Evolutionary conservation across 2,888 invertebrate species (phyloP).

Genomic region (Philonicus albiceps): DNA sequence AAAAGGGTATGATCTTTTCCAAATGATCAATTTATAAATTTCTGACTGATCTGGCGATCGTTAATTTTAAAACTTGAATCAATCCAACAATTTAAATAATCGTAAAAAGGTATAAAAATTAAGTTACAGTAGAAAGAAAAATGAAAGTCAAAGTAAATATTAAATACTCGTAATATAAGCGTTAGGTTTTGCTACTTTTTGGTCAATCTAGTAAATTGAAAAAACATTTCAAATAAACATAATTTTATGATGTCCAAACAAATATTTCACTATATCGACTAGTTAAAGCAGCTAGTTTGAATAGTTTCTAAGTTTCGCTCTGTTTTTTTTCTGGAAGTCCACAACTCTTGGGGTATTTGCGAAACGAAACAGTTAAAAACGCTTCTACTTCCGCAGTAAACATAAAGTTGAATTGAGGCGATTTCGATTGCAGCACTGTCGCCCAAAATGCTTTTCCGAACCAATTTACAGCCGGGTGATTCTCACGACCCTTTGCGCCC

Average conservation of each 20-base stretch:
- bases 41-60: too few species aligned
- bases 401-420: neutral
- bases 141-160: too few species aligned
- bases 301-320: neutral
- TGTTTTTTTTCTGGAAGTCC: neutral
- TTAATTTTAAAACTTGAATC: too few species aligned
- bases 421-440: neutral
- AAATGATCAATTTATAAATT: too few species aligned
- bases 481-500: neutral
- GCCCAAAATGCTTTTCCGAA: neutral
- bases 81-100: too few species aligned
- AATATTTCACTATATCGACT: neutral
- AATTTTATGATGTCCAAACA: neutral
- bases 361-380: neutral
- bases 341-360: neutral
- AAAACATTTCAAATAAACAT: neutral
- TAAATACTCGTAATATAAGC: too few species aligned
- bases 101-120: too few species aligned
- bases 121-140: too few species aligned
- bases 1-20: too few species aligned
- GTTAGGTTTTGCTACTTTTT: too few species aligned
- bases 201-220: too few species aligned
- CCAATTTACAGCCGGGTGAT: neutral
- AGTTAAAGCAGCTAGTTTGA: neutral
- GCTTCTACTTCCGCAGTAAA: neutral